A percentile compares a stretch with the other conserved stretches of the same genome.
Conservation (phyloP, 2,888 invertebrate genomes). For the Pelosia muscerda region DNA sequence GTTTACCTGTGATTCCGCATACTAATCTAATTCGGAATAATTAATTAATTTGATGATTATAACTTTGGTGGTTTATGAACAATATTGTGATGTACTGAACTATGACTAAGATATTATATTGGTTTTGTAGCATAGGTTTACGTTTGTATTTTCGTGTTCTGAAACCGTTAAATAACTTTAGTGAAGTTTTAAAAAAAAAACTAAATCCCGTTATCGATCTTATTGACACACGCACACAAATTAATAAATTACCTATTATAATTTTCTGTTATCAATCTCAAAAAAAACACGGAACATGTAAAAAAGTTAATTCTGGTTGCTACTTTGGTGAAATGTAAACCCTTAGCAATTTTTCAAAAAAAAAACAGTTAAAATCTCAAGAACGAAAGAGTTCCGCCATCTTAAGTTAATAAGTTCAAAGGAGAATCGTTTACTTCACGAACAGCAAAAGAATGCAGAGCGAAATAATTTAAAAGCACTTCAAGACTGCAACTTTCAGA, state of each 20-base stretch:
- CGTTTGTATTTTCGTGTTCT: too few species aligned
- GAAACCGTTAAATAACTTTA: too few species aligned
- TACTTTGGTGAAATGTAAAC: background rate
- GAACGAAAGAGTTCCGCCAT: background rate
- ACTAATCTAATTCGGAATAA: background rate
- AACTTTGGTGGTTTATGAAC: background rate
- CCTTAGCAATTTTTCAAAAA: too few species aligned
- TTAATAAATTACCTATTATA: too few species aligned
- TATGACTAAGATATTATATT: too few species aligned
- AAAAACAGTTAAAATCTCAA: background rate
- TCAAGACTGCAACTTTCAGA: background rate
- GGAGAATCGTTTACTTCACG: background rate
- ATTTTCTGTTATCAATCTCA: too few species aligned
- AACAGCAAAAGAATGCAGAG: background rate
- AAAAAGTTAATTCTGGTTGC: too few species aligned
- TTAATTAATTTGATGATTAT: background rate
- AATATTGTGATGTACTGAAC: background rate
- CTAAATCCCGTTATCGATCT: too few species aligned
- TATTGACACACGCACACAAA: too few species aligned
- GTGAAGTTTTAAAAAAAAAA: too few species aligned
- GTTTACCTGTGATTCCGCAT: background rate
- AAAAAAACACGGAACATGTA: too few species aligned
- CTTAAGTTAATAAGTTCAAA: background rate
- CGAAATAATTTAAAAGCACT: slow-evolving; percentile 3
- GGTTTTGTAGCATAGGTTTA: too few species aligned